Conservation (phyloP, 2,113 vertebrate genomes). For the Bolborhynchus lineola region DNA sequence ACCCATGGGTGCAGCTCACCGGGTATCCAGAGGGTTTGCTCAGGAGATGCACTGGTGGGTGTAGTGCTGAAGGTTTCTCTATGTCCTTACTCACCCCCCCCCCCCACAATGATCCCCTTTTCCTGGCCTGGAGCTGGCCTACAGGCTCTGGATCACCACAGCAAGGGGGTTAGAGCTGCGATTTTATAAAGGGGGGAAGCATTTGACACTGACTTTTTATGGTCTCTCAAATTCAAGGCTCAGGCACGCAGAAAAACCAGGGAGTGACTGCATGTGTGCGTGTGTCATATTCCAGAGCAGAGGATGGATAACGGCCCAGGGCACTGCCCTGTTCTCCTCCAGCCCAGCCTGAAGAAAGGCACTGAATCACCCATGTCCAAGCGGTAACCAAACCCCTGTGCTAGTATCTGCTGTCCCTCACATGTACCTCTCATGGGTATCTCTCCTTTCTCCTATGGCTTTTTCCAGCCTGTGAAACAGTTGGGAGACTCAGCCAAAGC, state of each 20-base stretch:
- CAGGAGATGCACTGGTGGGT: background rate
- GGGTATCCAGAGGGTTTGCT: background rate
- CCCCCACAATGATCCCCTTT: background rate
- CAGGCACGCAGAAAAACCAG: background rate
- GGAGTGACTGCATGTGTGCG: background rate
- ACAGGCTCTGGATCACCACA: background rate
- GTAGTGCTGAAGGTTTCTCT: background rate
- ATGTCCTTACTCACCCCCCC: background rate
- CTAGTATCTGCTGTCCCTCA: background rate
- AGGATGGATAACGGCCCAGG: rapidly evolving
- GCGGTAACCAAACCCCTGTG: background rate
- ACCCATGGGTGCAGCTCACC: background rate
- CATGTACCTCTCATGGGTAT: background rate
- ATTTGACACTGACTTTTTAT: background rate
- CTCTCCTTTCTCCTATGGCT: background rate
- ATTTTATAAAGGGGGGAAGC: background rate
- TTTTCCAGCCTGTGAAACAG: background rate
- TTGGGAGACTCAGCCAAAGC: background rate
- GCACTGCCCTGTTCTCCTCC: background rate
- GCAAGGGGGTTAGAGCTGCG: background rate
- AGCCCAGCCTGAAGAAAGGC: background rate
- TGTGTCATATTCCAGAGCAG: background rate
- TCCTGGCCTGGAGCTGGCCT: background rate
- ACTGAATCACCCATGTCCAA: background rate
- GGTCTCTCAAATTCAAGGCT: background rate